Percentiles rank a stretch among this genome's conserved stretches.
These are phyloP conservation scores for Helicoverpa zea DNA, from an alignment of 1,140 invertebrate genomes.

Conservation along the genomic window DNA sequence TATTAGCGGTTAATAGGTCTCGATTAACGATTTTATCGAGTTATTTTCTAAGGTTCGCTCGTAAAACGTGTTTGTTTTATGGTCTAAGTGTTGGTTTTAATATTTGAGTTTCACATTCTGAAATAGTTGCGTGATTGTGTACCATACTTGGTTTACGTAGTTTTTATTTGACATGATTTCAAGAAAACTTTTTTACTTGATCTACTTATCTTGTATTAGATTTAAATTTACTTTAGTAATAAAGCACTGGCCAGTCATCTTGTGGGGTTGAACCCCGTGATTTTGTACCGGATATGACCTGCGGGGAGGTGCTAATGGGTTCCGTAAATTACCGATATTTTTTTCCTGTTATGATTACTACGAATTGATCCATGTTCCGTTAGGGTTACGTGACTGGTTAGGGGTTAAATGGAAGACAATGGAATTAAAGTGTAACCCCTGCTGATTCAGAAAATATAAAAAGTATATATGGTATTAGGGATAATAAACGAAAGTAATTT, in stretches of 20 bases:
- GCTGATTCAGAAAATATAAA: neutral
- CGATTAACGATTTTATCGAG: conserved; percentile 24
- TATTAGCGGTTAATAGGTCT: conserved; percentile 48
- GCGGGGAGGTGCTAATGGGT: conserved; percentile 77
- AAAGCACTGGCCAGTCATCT: conserved; percentile 63
- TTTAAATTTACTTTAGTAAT: conserved; percentile 64
- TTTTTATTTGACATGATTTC: neutral
- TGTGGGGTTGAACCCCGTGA: conserved; percentile 66
- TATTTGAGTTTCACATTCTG: conserved; percentile 9
- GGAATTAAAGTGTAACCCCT: conserved; percentile 16
- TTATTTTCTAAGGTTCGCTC: conserved; percentile 33
- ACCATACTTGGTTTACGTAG: neutral
- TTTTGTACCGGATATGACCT: conserved; percentile 77
- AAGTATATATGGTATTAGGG: neutral
- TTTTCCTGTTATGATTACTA: conserved; percentile 62
- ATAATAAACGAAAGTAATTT: too few relatives aligned
- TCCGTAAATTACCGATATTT: conserved; percentile 66
- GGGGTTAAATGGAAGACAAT: conserved; percentile 52
- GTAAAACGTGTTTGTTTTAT: conserved; percentile 20
- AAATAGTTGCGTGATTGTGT: neutral
- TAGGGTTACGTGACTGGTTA: conserved; percentile 51
- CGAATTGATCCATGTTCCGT: conserved; percentile 63
- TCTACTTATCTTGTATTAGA: conserved; percentile 61
- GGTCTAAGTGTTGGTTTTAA: neutral
- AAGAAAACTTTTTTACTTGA: conserved; percentile 29